Evolutionary conservation across 35 echinoderm and acorn worm genomes (phyloP).

Genomic region (Apostichopus parvimensis): DNA sequence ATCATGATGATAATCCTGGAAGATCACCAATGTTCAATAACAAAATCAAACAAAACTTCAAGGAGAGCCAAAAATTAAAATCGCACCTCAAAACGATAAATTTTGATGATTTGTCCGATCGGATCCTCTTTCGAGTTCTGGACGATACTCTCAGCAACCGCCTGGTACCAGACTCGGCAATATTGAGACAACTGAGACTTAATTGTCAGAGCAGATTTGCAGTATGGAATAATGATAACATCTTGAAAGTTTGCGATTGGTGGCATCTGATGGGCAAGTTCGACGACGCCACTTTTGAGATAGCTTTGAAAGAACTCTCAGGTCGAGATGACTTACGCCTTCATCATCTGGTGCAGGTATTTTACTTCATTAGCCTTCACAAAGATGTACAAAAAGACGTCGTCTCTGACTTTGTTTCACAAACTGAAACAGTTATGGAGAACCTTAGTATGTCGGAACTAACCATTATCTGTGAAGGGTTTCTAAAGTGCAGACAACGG

Average conservation of each 20-base stretch:
- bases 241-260: conserved; percentile 43
- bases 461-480: conserved; percentile 35
- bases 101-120: not conserved
- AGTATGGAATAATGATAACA: not conserved
- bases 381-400: not conserved
- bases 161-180: not conserved
- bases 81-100: not conserved
- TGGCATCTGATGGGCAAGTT: conserved; percentile 23
- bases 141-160: not conserved
- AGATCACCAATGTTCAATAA: not conserved
- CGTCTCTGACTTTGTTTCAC: not conserved
- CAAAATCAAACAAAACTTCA: not conserved
- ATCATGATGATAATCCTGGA: not conserved
- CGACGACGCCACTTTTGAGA: not conserved
- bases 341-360: conserved; percentile 38
- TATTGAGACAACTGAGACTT: not conserved
- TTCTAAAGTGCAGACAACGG: conserved; percentile 22
- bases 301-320: not conserved
- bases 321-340: not conserved
- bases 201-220: not conserved
- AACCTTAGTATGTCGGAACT: not conserved
- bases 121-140: not conserved
- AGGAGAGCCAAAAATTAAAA: not conserved
- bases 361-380: conserved; percentile 25
- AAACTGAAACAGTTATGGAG: not conserved